phyloP scores from a whole-genome alignment of 2,888 invertebrate genomes.

The Strigamia maritima region DNA sequence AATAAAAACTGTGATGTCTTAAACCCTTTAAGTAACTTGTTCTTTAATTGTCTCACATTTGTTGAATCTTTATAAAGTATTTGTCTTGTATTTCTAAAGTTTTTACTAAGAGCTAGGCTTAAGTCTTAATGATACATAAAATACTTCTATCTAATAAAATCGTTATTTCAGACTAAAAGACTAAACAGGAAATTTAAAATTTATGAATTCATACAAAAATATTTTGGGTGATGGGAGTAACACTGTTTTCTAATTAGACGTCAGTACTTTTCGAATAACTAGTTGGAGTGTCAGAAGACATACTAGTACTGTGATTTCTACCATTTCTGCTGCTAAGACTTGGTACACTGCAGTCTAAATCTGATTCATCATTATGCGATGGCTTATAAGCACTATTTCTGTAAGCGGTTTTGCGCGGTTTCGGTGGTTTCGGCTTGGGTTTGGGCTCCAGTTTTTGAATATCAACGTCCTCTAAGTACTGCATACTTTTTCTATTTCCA shows the following conservation, averaged over 20 bases:
- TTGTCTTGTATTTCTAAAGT: no score
- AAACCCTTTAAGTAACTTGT: no score
- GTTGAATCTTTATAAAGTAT: no score
- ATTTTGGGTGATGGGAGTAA: no score
- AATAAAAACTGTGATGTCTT: no score
- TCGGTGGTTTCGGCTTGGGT: not conserved
- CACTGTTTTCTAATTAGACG: not conserved
- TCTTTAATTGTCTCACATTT: no score
- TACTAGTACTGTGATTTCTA: not conserved
- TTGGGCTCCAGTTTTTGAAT: not conserved
- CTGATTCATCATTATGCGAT: not conserved
- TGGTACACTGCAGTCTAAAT: not conserved
- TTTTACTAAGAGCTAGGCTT: no score
- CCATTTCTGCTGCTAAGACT: constrained; percentile 12
- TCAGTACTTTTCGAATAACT: constrained; percentile 26
- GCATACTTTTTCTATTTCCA: constrained; percentile 18
- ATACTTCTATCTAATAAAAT: no score
- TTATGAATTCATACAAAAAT: no score
- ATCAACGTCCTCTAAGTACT: not conserved
- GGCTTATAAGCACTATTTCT: not conserved
- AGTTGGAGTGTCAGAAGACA: constrained; percentile 2
- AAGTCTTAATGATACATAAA: no score
- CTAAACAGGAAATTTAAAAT: no score
- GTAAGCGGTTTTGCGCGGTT: not conserved
- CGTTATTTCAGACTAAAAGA: no score